phyloP scores from a whole-genome alignment of 2,888 invertebrate species.

The Troides oblongomaculatus region DNA sequence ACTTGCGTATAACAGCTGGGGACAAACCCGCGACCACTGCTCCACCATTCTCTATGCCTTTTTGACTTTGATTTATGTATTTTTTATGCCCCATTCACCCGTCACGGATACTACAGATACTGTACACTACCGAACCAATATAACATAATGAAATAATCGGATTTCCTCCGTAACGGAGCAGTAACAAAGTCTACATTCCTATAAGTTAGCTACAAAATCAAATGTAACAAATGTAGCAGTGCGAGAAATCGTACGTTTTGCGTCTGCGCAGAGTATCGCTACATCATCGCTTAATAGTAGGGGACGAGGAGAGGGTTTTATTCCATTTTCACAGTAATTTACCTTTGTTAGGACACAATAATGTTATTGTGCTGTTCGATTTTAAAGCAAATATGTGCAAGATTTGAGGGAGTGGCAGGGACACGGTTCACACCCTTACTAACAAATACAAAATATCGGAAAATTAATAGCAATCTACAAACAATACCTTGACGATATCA shows the following conservation, averaged over 20 bases:
- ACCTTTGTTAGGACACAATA: slow-evolving; percentile 70
- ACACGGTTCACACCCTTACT: slow-evolving; percentile 66
- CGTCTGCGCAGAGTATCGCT: slow-evolving; percentile 73
- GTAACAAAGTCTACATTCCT: slow-evolving; percentile 41
- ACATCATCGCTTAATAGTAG: slow-evolving; percentile 78
- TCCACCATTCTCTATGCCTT: slow-evolving; percentile 77
- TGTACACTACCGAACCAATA: slow-evolving; percentile 51
- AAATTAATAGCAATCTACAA: slow-evolving; percentile 29
- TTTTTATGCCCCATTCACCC: slow-evolving; percentile 79
- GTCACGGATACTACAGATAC: slow-evolving; percentile 73
- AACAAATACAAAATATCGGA: slow-evolving; percentile 38
- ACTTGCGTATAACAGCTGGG: slow-evolving; percentile 64
- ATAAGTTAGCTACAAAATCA: slow-evolving; percentile 26
- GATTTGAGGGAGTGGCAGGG: slow-evolving; percentile 60
- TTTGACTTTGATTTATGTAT: slow-evolving; percentile 81
- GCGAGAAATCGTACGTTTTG: slow-evolving; percentile 60
- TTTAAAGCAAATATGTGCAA: slow-evolving; percentile 73
- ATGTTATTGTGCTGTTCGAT: slow-evolving; percentile 68
- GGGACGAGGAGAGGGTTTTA: slow-evolving; percentile 74
- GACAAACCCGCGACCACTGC: slow-evolving; percentile 69
- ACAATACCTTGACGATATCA: not conserved
- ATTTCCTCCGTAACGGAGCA: slow-evolving; percentile 30
- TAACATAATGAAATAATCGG: slow-evolving; percentile 29
- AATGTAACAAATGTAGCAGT: slow-evolving; percentile 46
- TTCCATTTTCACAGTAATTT: slow-evolving; percentile 78